These are phyloP conservation scores for Martes martes DNA, from an alignment of 2,113 vertebrate species.

Conservation along the genomic window DNA sequence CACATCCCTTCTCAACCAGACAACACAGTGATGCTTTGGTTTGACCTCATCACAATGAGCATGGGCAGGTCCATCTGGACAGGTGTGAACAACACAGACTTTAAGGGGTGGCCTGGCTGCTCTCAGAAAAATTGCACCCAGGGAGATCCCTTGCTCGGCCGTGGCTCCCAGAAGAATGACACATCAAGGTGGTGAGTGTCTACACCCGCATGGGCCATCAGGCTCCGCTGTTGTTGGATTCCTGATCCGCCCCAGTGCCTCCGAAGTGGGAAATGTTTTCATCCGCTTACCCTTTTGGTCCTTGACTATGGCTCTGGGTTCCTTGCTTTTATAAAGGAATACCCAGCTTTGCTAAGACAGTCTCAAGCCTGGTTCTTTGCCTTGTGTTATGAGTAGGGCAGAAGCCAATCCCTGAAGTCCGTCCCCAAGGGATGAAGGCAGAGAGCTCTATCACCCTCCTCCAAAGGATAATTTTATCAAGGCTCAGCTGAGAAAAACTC, in stretches of 20 bases:
- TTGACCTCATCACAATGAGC: background rate
- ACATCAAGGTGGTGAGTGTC: background rate
- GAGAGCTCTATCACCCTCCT: background rate
- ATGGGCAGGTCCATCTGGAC: background rate
- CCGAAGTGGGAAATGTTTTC: background rate
- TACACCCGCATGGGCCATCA: rapidly evolving
- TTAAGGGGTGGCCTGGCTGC: background rate
- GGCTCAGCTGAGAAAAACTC: conserved; percentile 15
- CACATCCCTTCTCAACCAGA: background rate
- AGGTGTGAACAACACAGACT: background rate
- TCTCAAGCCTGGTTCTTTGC: background rate
- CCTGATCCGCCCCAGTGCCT: background rate
- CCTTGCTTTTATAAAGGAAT: background rate
- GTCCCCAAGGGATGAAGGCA: background rate
- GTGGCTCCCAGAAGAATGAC: background rate
- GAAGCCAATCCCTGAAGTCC: background rate
- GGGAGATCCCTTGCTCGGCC: background rate
- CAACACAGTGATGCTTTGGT: background rate
- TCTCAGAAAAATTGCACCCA: background rate
- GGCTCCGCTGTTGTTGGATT: background rate
- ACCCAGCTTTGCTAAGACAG: background rate
- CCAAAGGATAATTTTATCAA: conserved; percentile 29
- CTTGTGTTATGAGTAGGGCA: background rate
- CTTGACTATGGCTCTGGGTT: background rate
- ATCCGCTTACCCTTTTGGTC: background rate